Evolutionary conservation across 2,888 invertebrate species (phyloP).

Genomic region (Caenorhabditis sp.): DNA sequence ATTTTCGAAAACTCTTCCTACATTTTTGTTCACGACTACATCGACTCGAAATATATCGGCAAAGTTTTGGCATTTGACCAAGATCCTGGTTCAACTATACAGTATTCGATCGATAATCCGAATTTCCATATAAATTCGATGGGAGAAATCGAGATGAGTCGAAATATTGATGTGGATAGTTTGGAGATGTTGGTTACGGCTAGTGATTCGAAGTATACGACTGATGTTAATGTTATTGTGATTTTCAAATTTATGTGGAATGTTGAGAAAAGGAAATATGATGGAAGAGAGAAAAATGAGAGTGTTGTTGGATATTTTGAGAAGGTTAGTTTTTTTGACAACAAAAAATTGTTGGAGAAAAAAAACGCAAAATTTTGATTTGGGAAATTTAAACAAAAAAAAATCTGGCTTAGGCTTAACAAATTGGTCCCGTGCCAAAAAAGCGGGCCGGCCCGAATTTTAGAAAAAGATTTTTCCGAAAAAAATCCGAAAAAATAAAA

Average conservation of each 20-base stretch:
- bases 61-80: not conserved
- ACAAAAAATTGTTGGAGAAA: no score
- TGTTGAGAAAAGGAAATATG: not conserved
- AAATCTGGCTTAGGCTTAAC: no score
- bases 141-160: not conserved
- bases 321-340: not conserved
- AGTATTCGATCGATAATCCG: not conserved
- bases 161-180: not conserved
- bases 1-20: constrained; percentile 76
- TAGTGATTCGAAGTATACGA: constrained; percentile 1
- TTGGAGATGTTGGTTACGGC: constrained; percentile 3
- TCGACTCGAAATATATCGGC: not conserved
- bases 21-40: constrained; percentile 7
- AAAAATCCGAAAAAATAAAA: no score
- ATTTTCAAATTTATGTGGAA: not conserved
- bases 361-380: no score
- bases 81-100: not conserved
- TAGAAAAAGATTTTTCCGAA: no score
- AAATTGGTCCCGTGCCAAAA: no score
- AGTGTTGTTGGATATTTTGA: not conserved
- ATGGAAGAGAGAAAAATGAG: not conserved
- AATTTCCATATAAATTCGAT: constrained; percentile 4
- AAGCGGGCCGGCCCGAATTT: no score
- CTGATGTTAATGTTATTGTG: not conserved
- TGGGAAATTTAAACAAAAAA: no score